Conservation (phyloP, 2,888 invertebrate species). For the Petrophora chlorosata region DNA sequence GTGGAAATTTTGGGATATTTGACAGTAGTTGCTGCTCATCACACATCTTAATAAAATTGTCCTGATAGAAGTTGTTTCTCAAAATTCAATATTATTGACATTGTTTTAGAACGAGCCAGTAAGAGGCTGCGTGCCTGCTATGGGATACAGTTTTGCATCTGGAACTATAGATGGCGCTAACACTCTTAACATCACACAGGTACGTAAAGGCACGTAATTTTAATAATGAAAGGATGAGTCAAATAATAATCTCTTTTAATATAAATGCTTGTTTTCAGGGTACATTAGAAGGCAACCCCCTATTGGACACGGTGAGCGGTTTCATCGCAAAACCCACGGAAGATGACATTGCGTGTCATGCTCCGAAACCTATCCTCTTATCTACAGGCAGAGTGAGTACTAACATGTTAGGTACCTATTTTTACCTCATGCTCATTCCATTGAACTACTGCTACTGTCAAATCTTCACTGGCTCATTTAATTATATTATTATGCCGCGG, state of each 20-base stretch:
- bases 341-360: slow-evolving; percentile 87
- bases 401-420: too few relatives aligned
- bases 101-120: slow-evolving; percentile 74
- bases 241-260: neutral
- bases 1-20: too few relatives aligned
- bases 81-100: too few relatives aligned
- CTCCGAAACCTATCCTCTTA: slow-evolving; percentile 92
- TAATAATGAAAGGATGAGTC: too few relatives aligned
- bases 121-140: slow-evolving; percentile 88
- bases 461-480: too few relatives aligned
- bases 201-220: slow-evolving; percentile 36
- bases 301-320: slow-evolving; percentile 88
- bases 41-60: too few relatives aligned
- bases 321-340: slow-evolving; percentile 84
- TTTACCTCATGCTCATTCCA: too few relatives aligned
- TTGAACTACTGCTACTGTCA: too few relatives aligned
- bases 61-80: too few relatives aligned
- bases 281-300: slow-evolving; percentile 84
- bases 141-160: slow-evolving; percentile 94
- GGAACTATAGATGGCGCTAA: slow-evolving; percentile 93
- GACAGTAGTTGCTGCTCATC: too few relatives aligned
- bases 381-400: slow-evolving; percentile 88
- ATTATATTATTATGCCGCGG: too few relatives aligned
- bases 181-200: slow-evolving; percentile 88
- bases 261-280: slow-evolving; percentile 71